Evolutionary conservation across 2,113 vertebrate species (phyloP).

Genomic region (Nerophis lumbriciformis): DNA sequence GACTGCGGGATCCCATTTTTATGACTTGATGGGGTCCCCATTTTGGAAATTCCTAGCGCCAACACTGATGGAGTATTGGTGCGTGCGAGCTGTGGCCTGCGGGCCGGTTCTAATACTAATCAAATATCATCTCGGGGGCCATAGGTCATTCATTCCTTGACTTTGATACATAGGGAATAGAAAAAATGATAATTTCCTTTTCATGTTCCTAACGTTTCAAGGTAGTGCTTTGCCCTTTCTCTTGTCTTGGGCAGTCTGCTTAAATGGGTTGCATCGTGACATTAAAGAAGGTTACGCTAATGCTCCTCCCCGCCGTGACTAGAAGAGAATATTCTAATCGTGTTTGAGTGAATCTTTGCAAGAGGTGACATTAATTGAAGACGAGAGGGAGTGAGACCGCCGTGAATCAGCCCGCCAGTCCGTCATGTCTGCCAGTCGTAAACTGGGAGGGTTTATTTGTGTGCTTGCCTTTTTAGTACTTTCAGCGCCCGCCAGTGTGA

Average conservation of each 20-base stretch:
- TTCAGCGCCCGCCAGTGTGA: slow-evolving; percentile 37
- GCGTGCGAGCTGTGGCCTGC: too few species aligned
- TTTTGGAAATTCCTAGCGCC: too few species aligned
- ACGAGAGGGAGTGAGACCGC: slow-evolving; percentile 13
- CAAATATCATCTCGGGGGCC: too few species aligned
- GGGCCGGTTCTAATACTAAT: too few species aligned
- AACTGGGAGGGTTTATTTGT: slow-evolving; percentile 3
- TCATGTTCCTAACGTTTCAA: slow-evolving; percentile 50
- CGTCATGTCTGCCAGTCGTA: slow-evolving; percentile 20
- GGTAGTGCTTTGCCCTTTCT: slow-evolving; percentile 44
- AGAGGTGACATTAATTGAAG: slow-evolving; percentile 45
- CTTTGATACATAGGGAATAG: slow-evolving; percentile 24
- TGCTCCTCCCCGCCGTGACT: slow-evolving; percentile 34
- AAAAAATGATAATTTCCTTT: slow-evolving; percentile 45
- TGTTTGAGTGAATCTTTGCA: slow-evolving; percentile 33
- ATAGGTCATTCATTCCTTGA: too few species aligned
- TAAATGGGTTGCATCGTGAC: slow-evolving; percentile 51
- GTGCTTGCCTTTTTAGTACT: slow-evolving; percentile 17
- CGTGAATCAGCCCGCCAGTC: slow-evolving; percentile 13
- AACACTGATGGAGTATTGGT: too few species aligned
- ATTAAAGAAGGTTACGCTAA: slow-evolving; percentile 48
- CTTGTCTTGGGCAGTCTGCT: slow-evolving; percentile 44
- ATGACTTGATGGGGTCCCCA: too few species aligned
- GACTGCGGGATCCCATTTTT: too few species aligned
- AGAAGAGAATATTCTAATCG: slow-evolving; percentile 34